Base-by-base conservation (phyloP, 2,113 vertebrate species). In the Pycnonotus jocosus region DNA sequence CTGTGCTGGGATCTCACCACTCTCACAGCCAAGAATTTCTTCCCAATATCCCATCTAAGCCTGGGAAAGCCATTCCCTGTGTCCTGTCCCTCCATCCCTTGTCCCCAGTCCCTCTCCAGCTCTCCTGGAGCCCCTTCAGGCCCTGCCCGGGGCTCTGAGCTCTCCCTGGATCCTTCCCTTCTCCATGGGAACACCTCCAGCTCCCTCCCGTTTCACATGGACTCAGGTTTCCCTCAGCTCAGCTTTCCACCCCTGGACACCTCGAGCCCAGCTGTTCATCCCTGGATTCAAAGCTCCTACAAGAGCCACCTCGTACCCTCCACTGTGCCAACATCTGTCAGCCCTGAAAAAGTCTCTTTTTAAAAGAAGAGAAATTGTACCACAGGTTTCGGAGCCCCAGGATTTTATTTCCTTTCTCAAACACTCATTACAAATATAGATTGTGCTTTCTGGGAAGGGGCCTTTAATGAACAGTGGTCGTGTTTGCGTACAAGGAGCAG, bases 401-500 rank as follows among this genome's bases (percentile, higher is more conserved):
- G 97, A 95, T 73, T 95, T 73, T 95, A 93, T 96, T 97, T 97
- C 96, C 97, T 97, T 97, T 82, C 96, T 98, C 97, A 97, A 97
- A 98, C 79, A 97, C 92, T 97, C 98, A 96, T 97, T 97, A 96
- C 97, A 97, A 89, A 95, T 88, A 96, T 79, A 97, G 97, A 93
- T 85, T 90, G 95, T 81, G 40, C 96, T 97, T 97, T 97, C 96
- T 91, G 98, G 97, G 81, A 98, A 97, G 97, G 95, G 96, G 97
- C 97, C 96, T 97, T 98, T 98, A 98, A 97, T 97, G 97, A 98
- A 92, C 92, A 93, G 95, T 10, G 42, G 69, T 97, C 96, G 83
- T 98, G 97, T 98, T 98, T 98, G 98, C 93, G 95, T 95, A 97
- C 97, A 96, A 73, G 97, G 73, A 97, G 97, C 56, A 81, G 96